A percentile compares a stretch with the other conserved stretches of the same genome.
phyloP scores from a whole-genome alignment of 2,888 invertebrate genomes.

The Netelia melanura region DNA sequence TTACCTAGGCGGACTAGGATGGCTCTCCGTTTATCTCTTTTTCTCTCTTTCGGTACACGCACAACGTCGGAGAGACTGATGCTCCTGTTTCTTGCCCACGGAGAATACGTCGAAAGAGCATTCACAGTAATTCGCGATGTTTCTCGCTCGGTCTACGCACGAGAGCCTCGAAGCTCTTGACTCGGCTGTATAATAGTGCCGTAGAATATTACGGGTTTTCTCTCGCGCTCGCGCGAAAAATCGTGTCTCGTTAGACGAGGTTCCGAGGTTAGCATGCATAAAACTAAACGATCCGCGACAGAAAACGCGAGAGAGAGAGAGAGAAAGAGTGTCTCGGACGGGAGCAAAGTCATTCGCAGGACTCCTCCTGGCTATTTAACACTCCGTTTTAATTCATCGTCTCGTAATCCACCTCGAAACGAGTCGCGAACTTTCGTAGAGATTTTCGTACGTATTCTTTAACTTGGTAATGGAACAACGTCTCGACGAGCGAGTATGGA shows the following conservation, averaged over 20 bases:
- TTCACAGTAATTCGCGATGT: slow-evolving; percentile 1
- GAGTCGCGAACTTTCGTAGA: not conserved
- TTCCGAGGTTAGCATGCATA: slow-evolving; percentile 53
- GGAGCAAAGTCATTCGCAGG: slow-evolving; percentile 10
- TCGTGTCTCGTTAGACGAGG: slow-evolving; percentile 56
- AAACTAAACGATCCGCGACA: slow-evolving; percentile 49
- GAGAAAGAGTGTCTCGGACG: no score
- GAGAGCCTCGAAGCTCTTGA: slow-evolving; percentile 14
- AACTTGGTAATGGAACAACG: not conserved
- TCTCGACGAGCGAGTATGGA: not conserved
- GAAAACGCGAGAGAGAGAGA: no score
- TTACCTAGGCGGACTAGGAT: slow-evolving; percentile 35
- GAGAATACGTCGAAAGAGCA: slow-evolving; percentile 35
- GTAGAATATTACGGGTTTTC: slow-evolving; percentile 20
- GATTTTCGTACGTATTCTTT: not conserved
- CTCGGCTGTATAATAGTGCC: slow-evolving; percentile 30
- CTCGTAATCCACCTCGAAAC: slow-evolving; percentile 4
- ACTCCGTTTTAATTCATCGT: slow-evolving; percentile 43
- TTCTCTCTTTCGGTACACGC: no score
- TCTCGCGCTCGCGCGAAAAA: slow-evolving; percentile 15
- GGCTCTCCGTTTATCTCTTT: no score
- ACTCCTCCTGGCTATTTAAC: slow-evolving; percentile 47
- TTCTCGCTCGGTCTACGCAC: not conserved
- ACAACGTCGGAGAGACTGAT: slow-evolving; percentile 31
- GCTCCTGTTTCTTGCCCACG: slow-evolving; percentile 34